Evolutionary conservation across 1,140 invertebrate species (phyloP).

Genomic region (Cardiocondyla obscurior): DNA sequence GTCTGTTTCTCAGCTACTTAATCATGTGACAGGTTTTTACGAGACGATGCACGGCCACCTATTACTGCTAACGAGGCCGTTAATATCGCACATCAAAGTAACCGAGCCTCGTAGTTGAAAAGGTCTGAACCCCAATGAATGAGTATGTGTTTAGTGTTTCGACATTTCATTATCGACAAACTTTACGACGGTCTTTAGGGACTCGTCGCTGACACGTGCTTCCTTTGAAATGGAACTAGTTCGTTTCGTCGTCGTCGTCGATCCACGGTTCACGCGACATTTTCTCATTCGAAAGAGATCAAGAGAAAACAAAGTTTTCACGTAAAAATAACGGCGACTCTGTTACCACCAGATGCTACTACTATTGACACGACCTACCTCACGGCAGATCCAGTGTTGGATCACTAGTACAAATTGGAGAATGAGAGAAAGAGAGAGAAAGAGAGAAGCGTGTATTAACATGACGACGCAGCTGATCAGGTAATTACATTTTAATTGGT

Average conservation of each 20-base stretch:
- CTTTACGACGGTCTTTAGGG: slow-evolving; percentile 43
- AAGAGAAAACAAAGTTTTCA: slow-evolving; percentile 47
- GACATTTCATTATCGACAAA: slow-evolving; percentile 35
- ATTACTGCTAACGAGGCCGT: slow-evolving; percentile 42
- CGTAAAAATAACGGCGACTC: slow-evolving; percentile 64
- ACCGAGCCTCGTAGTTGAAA: not conserved
- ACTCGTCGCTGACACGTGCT: slow-evolving; percentile 30
- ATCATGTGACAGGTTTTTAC: slow-evolving; percentile 34
- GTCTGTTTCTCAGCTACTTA: not conserved
- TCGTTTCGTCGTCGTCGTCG: slow-evolving; percentile 26
- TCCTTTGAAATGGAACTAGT: slow-evolving; percentile 51
- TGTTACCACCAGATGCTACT: slow-evolving; percentile 51
- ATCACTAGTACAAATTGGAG: no score
- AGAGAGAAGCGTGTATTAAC: not conserved
- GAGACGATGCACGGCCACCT: not conserved
- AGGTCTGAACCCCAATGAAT: not conserved
- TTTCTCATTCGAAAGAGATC: slow-evolving; percentile 15
- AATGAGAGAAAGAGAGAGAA: not conserved
- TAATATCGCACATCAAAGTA: slow-evolving; percentile 44
- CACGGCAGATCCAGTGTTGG: not conserved
- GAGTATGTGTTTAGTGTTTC: slow-evolving; percentile 35
- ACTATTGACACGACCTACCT: slow-evolving; percentile 54
- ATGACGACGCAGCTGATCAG: not conserved
- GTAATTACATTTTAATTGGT: not conserved
- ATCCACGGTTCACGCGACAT: slow-evolving; percentile 19